A percentile compares a stretch with the other conserved stretches of the same genome.
phyloP scores from a whole-genome alignment of 2,113 vertebrate genomes.

The Dinomys branickii region DNA sequence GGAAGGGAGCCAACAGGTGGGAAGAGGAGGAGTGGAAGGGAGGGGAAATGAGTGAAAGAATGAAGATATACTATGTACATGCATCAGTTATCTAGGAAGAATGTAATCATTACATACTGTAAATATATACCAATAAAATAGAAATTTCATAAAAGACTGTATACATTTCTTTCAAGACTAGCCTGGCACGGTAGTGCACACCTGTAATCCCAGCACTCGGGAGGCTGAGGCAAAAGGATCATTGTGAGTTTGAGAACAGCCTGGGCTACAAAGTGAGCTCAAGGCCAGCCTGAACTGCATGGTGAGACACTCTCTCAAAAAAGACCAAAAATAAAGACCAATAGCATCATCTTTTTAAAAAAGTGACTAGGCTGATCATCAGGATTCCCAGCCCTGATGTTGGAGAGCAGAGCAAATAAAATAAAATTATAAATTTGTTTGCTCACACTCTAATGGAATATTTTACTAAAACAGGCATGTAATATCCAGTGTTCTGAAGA shows the following conservation, averaged over 20 bases:
- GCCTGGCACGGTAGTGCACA: no score
- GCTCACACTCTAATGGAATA: neutral
- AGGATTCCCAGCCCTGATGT: neutral
- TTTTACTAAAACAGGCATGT: neutral
- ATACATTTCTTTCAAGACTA: neutral
- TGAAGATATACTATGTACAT: neutral
- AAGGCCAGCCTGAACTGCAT: no score
- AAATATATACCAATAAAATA: neutral
- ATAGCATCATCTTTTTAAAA: constrained; percentile 11
- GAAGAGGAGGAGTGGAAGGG: neutral
- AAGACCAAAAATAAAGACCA: neutral
- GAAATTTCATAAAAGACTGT: neutral
- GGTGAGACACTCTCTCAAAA: no score
- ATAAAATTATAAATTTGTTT: neutral
- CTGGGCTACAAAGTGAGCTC: no score
- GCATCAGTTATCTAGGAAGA: neutral
- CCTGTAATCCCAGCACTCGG: no score
- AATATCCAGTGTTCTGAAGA: neutral
- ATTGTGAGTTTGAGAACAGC: no score
- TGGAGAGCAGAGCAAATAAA: neutral
- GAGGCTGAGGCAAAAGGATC: no score
- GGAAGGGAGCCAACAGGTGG: neutral
- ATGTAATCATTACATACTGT: neutral
- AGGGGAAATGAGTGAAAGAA: neutral
- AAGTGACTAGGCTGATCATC: neutral